Evolutionary conservation across 2,888 invertebrate genomes (phyloP), one percentile per base, ranked within the genome.

Genomic region (Amblyjoppa proteus): DNA sequence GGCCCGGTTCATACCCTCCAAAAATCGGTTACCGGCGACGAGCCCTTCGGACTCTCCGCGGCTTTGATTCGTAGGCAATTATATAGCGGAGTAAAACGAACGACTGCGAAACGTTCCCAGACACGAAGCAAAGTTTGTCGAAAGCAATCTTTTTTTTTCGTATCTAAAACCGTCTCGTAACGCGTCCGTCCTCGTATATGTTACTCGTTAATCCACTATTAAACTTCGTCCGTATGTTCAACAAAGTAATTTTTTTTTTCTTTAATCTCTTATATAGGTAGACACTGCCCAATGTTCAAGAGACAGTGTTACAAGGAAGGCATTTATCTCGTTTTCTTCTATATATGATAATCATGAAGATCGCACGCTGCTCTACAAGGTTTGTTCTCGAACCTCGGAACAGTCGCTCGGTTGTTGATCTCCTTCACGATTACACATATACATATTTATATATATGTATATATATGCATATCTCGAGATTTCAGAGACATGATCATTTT

Each of bases 291-390:
- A 86, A 87, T 81, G 49, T 75, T 73, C 74, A 76, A 84, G 86
- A 87, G 76, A 71, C 81, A 89, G 88, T 87, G 84, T 91, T 90
- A 90, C 88, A 86, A 90, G 89, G 89, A 92, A 91, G 91, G 91
- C 91, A 92, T 87, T 87, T 76, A 82, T 87, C 84, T 86, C 83
- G 76, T 81, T 66, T 87, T 90, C 87, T 87, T 87, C 76, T 87
- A 85, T 83, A 83, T 89, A 87, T 87, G 88, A 88, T 90, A 87
- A 87, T 88, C 87, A 51, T 74, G 82, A 68, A 85, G n/a, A 41
- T 68, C 28, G 51, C 53, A 78, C 64, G 53, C 25, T 76, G 81
- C 25, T 64, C 41, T 11, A 58, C 49, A 31, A 51, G 56, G 71
- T 61, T 56, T 41, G 56, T 49, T 28, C 53, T 68, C 64, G 64